These are phyloP conservation scores for Gallinago paraguaiae DNA, from an alignment of 2,113 vertebrate genomes.

Conservation along the genomic window DNA sequence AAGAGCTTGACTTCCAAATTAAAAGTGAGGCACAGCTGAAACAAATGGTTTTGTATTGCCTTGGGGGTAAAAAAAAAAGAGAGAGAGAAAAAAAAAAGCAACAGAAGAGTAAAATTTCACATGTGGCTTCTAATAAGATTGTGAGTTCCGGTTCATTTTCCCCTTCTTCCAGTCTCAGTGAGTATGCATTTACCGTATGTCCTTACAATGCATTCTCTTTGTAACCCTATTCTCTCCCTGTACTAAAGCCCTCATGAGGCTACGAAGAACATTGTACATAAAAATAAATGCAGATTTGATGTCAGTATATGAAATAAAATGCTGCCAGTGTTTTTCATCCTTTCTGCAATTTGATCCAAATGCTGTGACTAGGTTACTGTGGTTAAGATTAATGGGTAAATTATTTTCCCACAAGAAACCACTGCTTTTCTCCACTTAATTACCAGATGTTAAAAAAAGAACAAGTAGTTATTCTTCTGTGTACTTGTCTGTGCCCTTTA, in stretches of 20 bases:
- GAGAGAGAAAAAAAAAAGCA: neutral
- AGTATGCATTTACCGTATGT: neutral
- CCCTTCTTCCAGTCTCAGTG: neutral
- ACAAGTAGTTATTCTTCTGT: neutral
- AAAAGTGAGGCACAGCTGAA: neutral
- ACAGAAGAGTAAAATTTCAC: neutral
- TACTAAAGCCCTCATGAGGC: neutral
- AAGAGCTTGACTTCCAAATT: neutral
- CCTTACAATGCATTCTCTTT: neutral
- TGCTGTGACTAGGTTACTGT: constrained; percentile 5
- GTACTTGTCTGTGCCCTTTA: constrained; percentile 21
- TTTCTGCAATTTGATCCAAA: constrained; percentile 31
- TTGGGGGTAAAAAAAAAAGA: no score
- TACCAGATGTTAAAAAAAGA: constrained; percentile 20
- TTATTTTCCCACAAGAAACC: constrained; percentile 45
- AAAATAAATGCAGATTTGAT: constrained; percentile 29
- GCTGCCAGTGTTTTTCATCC: neutral
- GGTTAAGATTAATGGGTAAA: constrained; percentile 36
- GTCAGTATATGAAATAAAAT: neutral
- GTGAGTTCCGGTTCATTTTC: neutral
- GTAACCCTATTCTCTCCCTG: neutral
- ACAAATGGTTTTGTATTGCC: neutral
- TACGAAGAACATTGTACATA: neutral
- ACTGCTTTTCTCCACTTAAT: constrained; percentile 28
- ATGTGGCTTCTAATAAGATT: neutral